Percentiles rank a stretch among this genome's conserved stretches.
phyloP scores from a whole-genome alignment of 2,113 vertebrate species.

The Pipa parva region DNA sequence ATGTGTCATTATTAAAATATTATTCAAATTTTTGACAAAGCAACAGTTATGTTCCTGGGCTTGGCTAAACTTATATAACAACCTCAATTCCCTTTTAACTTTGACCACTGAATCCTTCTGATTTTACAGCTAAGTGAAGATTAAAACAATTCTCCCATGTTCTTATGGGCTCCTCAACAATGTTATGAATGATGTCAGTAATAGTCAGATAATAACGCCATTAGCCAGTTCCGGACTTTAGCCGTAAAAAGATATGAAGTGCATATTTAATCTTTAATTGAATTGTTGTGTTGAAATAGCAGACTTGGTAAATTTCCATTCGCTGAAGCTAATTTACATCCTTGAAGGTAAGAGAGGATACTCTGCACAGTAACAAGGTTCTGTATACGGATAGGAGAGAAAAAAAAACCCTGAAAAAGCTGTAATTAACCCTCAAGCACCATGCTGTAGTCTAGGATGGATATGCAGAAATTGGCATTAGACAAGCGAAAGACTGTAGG shows the following conservation, averaged over 20 bases:
- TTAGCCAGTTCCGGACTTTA: neutral
- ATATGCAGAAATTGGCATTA: too few species aligned
- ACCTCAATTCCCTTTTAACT: too few species aligned
- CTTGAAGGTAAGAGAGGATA: neutral
- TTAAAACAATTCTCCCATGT: neutral
- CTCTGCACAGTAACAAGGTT: neutral
- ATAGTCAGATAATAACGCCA: neutral
- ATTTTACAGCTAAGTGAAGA: neutral
- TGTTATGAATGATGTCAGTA: neutral
- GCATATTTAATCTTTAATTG: slow-evolving; percentile 1
- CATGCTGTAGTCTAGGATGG: too few species aligned
- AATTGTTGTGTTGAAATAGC: neutral
- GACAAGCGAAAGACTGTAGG: too few species aligned
- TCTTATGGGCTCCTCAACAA: neutral
- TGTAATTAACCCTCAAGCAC: too few species aligned
- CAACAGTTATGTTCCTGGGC: too few species aligned
- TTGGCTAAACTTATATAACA: too few species aligned
- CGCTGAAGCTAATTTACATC: neutral
- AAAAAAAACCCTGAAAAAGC: too few species aligned
- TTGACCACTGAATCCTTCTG: too few species aligned
- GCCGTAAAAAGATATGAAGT: neutral
- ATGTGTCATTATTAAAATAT: too few species aligned
- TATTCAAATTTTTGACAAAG: too few species aligned
- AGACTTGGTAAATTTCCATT: slow-evolving; percentile 1
- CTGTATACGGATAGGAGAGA: neutral